phyloP scores from a whole-genome alignment of 92 coral and sea anemone species.

The Siderastrea radians region DNA sequence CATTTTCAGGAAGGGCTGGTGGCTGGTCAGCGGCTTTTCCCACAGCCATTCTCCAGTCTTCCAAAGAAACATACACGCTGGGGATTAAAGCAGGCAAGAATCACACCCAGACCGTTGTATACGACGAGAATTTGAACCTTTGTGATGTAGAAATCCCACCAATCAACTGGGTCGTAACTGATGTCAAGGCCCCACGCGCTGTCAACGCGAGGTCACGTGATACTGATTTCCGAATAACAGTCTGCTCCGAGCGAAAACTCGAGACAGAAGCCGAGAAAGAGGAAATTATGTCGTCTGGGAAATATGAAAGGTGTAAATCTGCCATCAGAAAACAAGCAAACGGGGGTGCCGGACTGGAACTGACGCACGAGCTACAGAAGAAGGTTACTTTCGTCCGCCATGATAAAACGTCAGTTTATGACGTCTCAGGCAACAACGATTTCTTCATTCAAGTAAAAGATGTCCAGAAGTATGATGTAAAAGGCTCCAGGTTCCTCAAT shows the following conservation, averaged over 20 bases:
- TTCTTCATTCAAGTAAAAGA: slow-evolving; percentile 52
- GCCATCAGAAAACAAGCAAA: slow-evolving; percentile 23
- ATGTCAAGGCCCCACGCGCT: slow-evolving; percentile 74
- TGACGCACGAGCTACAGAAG: slow-evolving; percentile 49
- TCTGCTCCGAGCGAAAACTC: slow-evolving; percentile 60
- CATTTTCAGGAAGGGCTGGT: slow-evolving; percentile 21
- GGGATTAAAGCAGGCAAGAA: slow-evolving; percentile 67
- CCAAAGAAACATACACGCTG: slow-evolving; percentile 50
- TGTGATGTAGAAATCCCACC: slow-evolving; percentile 74
- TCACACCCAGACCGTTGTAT: slow-evolving; percentile 44
- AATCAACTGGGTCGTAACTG: slow-evolving; percentile 80
- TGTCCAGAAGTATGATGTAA: slow-evolving; percentile 54
- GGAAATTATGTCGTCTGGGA: slow-evolving; percentile 54
- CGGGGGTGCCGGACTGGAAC: slow-evolving; percentile 7
- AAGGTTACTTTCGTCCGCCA: slow-evolving; percentile 63
- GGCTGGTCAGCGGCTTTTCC: slow-evolving; percentile 35
- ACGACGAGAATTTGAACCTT: slow-evolving; percentile 63
- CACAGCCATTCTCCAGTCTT: background rate
- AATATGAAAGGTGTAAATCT: slow-evolving; percentile 64
- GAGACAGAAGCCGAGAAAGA: slow-evolving; percentile 37
- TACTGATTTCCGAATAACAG: slow-evolving; percentile 67
- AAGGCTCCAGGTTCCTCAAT: slow-evolving; percentile 12
- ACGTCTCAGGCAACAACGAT: slow-evolving; percentile 8
- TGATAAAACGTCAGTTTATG: slow-evolving; percentile 54
- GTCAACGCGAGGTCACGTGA: slow-evolving; percentile 61